Evolutionary conservation across 2,113 vertebrate genomes (phyloP), one percentile per base, ranked within the genome.

Genomic region (Oreochromis tanganicae): DNA sequence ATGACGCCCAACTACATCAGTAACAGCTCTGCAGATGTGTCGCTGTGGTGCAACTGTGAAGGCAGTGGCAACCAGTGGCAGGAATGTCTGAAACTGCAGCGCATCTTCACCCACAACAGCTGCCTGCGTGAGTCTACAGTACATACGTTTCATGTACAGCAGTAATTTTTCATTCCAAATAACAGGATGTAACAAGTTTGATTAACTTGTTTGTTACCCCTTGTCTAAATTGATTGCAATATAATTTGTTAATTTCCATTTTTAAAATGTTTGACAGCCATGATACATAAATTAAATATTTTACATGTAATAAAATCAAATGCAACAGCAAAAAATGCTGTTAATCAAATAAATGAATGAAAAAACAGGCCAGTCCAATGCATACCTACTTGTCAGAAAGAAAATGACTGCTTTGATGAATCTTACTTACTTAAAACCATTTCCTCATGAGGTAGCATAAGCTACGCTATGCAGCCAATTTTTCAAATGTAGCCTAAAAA

Each of bases 1-100:
- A 97, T 99, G 97, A 99, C 98, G 7, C 98, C 98, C 73, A 99
- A 99, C 96, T 99, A 98, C 32, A 75, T 99, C 92, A 98, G 97
- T 85, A 98, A 97, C 90, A 94, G 95, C 94, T 99, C 97, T 4
- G 94, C 95, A 61, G 97, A 97, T 0, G 96, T 98, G 82, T 97
- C 98, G 2, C 95, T 99, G 93, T 98, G 97, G 97, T 99, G 98
- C 41, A 97, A 96, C 5, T 99, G 98, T 91, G 96, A 97, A 79
- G 97, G 97, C 91, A 99, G 98, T 2, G 98, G 98, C 50, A 99
- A 99, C 89, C 96, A 97, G 92, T 97, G 97, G 94, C 97, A 98
- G 82, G 97, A 98, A 19, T 99, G 98, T 87, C 97, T 98, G 81
- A 95, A 92, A 61, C 96, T 98, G 86, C 96, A 97, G n/a, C 80